Evolutionary conservation across 2,113 vertebrate species (phyloP).

Genomic region (Seriola aureovittata): DNA sequence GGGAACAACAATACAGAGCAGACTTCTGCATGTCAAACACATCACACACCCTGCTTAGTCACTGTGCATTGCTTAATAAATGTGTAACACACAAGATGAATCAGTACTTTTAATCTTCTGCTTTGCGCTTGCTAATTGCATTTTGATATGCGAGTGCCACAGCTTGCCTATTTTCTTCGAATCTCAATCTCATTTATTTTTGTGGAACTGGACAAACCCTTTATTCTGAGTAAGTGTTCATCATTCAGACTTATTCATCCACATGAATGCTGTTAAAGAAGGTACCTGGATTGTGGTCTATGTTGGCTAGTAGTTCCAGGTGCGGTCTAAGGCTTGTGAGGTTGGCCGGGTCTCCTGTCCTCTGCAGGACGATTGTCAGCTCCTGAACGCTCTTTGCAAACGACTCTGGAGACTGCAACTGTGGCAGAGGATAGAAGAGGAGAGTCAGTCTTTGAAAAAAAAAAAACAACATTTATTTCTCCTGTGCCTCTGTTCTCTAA

Average conservation of each 20-base stretch:
- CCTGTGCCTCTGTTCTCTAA: background rate
- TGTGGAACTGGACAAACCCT: background rate
- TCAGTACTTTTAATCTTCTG: constrained; percentile 13
- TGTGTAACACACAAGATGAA: background rate
- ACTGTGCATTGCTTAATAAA: constrained; percentile 5
- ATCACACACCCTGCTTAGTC: background rate
- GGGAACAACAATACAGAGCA: background rate
- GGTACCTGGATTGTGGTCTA: constrained; percentile 96
- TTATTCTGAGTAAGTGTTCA: background rate
- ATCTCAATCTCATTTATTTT: constrained; percentile 8
- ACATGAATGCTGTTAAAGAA: background rate
- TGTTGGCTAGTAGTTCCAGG: constrained; percentile 94
- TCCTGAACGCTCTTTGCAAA: constrained; percentile 98
- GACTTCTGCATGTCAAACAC: background rate
- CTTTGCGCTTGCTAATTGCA: constrained; percentile 5
- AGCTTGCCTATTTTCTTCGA: background rate
- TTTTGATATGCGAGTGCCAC: background rate
- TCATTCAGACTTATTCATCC: background rate
- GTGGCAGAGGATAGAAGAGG: constrained; percentile 51
- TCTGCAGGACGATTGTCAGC: constrained; percentile 95
- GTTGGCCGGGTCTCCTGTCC: constrained; percentile 96
- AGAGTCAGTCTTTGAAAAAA: constrained; percentile 7
- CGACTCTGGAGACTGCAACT: constrained; percentile 97
- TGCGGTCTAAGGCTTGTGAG: constrained; percentile 93
- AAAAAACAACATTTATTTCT: background rate